Conservation (phyloP, 2,888 invertebrate genomes). For the Norana najaformis region DNA sequence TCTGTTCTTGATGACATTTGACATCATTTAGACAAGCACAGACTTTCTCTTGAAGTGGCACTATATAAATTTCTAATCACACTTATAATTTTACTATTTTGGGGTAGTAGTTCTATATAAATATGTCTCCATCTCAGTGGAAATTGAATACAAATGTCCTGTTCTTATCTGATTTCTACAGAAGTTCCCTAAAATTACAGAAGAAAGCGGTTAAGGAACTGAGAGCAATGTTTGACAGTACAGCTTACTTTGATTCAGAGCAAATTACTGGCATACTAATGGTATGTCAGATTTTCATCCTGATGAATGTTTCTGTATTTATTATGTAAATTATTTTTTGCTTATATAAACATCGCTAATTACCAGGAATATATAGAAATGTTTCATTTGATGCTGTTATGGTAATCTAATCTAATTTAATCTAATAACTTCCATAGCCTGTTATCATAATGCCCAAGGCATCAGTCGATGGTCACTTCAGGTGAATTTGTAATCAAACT, state of each 20-base stretch:
- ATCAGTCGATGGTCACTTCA: too few species aligned
- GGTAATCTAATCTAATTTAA: too few species aligned
- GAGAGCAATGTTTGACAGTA: slow-evolving; percentile 47
- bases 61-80: background rate
- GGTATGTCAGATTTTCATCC: slow-evolving; percentile 36
- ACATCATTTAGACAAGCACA: too few species aligned
- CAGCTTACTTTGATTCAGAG: slow-evolving; percentile 48
- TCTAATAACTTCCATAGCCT: too few species aligned
- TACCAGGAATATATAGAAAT: too few species aligned
- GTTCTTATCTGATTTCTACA: slow-evolving; percentile 31
- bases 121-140: background rate
- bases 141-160: background rate
- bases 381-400: too few species aligned
- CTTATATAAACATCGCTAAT: too few species aligned
- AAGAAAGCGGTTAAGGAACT: slow-evolving; percentile 48
- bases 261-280: slow-evolving; percentile 47
- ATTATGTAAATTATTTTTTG: background rate
- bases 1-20: too few species aligned
- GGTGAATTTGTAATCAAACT: too few species aligned
- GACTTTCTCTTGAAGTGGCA: too few species aligned
- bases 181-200: slow-evolving; percentile 41
- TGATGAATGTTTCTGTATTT: background rate
- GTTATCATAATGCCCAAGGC: too few species aligned
- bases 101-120: background rate
- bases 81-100: background rate